Percentiles rank a stretch among this genome's conserved stretches.
phyloP scores from a whole-genome alignment of 2,888 invertebrate species.

The Erynnis tages region DNA sequence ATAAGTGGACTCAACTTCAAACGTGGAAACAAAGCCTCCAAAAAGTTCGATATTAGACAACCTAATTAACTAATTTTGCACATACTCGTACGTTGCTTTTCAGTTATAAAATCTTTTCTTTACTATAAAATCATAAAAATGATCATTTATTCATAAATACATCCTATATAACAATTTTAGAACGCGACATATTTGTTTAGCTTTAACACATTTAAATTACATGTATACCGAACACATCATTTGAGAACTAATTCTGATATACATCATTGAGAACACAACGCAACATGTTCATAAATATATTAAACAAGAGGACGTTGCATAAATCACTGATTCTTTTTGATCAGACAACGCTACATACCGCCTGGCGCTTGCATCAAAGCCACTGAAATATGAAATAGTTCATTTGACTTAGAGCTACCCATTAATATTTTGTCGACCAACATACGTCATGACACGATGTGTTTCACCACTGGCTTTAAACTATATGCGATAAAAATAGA shows the following conservation, averaged over 20 bases:
- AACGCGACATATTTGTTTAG: no score
- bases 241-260: background rate
- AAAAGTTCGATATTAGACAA: no score
- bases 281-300: conserved; percentile 9
- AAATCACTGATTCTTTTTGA: conserved; percentile 17
- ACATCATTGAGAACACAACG: background rate
- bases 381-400: conserved; percentile 7
- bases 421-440: conserved; percentile 18
- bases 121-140: no score
- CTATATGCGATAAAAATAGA: background rate
- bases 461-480: background rate
- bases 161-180: no score
- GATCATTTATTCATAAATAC: no score
- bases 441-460: background rate
- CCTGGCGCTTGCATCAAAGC: conserved; percentile 17
- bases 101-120: no score
- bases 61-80: no score
- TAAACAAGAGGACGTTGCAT: background rate
- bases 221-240: background rate
- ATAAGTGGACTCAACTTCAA: no score
- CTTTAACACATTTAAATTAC: background rate
- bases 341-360: conserved; percentile 7
- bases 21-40: no score
- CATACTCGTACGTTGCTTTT: no score
- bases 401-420: conserved; percentile 5